Evolutionary conservation across 2,113 vertebrate species (phyloP).

Genomic region (Hippocampus comes): DNA sequence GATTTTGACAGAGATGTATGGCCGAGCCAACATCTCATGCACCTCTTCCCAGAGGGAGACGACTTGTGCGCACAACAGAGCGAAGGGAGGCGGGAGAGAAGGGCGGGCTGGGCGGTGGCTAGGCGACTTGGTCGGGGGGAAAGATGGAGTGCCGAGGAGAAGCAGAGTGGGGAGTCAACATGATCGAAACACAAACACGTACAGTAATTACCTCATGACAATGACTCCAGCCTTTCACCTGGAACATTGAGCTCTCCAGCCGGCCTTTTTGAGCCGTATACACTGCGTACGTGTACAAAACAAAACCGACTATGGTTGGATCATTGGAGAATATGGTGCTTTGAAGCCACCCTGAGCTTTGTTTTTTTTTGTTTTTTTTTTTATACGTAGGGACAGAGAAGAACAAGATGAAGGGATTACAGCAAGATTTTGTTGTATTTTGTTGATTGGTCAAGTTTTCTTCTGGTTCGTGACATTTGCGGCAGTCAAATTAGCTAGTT

Average conservation of each 20-base stretch:
- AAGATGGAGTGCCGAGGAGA: slow-evolving; percentile 64
- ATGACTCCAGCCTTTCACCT: slow-evolving; percentile 71
- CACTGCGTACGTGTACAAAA: slow-evolving; percentile 15
- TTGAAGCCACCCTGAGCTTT: background rate
- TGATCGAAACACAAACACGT: slow-evolving; percentile 76
- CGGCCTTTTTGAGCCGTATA: slow-evolving; percentile 33
- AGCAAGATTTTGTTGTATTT: background rate
- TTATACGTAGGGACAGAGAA: slow-evolving; percentile 3
- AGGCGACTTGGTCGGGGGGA: slow-evolving; percentile 37
- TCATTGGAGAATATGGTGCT: slow-evolving; percentile 2
- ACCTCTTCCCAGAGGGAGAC: slow-evolving; percentile 87
- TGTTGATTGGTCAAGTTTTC: no score
- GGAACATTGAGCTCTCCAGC: slow-evolving; percentile 45
- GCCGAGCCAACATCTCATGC: slow-evolving; percentile 79
- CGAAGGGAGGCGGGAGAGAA: slow-evolving; percentile 40
- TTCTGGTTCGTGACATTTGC: no score
- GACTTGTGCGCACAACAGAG: slow-evolving; percentile 68
- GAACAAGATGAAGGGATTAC: background rate
- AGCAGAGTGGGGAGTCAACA: slow-evolving; percentile 69
- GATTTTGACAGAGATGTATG: slow-evolving; percentile 99
- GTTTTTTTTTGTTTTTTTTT: background rate
- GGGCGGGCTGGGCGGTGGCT: slow-evolving; percentile 17
- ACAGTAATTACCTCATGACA: slow-evolving; percentile 72
- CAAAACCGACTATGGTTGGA: slow-evolving; percentile 11
- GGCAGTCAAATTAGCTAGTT: no score